Evolutionary conservation across 2,797 vertebrate genomes (phyloP), one percentile per base, ranked within the genome.

Genomic region (Dendrocincla fuliginosa): DNA sequence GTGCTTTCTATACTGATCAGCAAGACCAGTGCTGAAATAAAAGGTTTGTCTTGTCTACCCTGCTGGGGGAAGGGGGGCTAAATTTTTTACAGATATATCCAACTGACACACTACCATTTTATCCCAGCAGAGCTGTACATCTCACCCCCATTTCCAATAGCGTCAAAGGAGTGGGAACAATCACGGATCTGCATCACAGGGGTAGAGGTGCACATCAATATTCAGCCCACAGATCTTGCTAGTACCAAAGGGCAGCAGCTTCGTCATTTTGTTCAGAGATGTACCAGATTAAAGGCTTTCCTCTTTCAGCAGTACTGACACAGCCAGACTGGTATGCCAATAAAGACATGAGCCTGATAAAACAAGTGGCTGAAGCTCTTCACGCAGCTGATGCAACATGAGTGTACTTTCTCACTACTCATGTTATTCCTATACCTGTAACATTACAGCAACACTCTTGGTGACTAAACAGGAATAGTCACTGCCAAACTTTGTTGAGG

Each of bases 341-440:
- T 3, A 46, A 23, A 78, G 22, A 7, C 82, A 85, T 0, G 0
- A 85, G n/a, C 39, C 23, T 65, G 46, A 59, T 11, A 50, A 68
- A 95, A 64, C 24, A 81, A 63, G 75, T 16, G 39, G 46, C 25
- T 82, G 74, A 78, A 76, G 61, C 35, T 79, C 39, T 78, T 68
- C 35, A 39, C 0, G 4, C 32, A 73, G 44, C n/a, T 52, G 74
- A 76, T 61, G 63, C 23, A 76, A 4, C 16, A 9, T 27, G 25
- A 18, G n/a, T 10, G 14, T 25, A 47, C 60, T 39, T 82, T 67
- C 67, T 70, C 7, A 0, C 23, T 44, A 23, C 42, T 82, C 5
- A 2, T 33, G 52, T 53, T 76, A 84, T n/a, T 76, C 74, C 63
- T 63, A 59, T 42, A 65, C 25, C 41, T 11, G 4, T 6, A 69